A percentile compares a stretch with the other conserved stretches of the same genome.
phyloP scores from a whole-genome alignment of 2,113 vertebrate species.

The Equus quagga region DNA sequence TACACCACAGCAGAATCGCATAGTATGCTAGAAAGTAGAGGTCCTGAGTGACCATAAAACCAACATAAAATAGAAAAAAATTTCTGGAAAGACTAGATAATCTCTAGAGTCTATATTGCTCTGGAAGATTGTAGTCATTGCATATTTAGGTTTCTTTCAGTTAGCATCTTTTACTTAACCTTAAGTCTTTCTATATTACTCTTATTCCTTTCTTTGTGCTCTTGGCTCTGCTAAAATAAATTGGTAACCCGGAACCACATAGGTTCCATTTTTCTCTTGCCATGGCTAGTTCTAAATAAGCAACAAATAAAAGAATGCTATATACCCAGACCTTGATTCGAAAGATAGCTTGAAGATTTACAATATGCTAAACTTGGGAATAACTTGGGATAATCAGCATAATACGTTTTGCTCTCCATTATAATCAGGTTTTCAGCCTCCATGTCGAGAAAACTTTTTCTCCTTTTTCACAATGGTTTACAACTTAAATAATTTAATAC shows the following conservation, averaged over 20 bases:
- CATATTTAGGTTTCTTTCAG: slow-evolving; percentile 41
- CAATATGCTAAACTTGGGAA: slow-evolving; percentile 84
- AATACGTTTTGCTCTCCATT: slow-evolving; percentile 84
- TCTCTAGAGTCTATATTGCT: background rate
- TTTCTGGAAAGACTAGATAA: background rate
- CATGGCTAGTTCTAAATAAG: slow-evolving; percentile 71
- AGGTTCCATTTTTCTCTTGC: slow-evolving; percentile 68
- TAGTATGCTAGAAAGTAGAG: background rate
- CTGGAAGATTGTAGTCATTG: background rate
- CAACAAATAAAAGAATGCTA: slow-evolving; percentile 68
- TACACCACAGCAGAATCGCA: background rate
- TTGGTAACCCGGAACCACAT: background rate
- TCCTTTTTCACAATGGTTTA: slow-evolving; percentile 88
- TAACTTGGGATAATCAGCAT: slow-evolving; percentile 86
- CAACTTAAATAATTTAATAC: slow-evolving; percentile 91
- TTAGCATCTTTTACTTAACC: slow-evolving; percentile 47
- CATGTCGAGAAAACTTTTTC: slow-evolving; percentile 83
- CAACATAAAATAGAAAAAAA: background rate
- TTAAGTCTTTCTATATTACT: background rate
- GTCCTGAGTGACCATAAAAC: background rate
- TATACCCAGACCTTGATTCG: slow-evolving; percentile 68
- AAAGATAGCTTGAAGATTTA: slow-evolving; percentile 85
- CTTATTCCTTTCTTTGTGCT: slow-evolving; percentile 31
- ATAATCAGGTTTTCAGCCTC: slow-evolving; percentile 84
- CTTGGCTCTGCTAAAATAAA: slow-evolving; percentile 58